Conservation (phyloP, 1,140 invertebrate species). For the Cydia pomonella region DNA sequence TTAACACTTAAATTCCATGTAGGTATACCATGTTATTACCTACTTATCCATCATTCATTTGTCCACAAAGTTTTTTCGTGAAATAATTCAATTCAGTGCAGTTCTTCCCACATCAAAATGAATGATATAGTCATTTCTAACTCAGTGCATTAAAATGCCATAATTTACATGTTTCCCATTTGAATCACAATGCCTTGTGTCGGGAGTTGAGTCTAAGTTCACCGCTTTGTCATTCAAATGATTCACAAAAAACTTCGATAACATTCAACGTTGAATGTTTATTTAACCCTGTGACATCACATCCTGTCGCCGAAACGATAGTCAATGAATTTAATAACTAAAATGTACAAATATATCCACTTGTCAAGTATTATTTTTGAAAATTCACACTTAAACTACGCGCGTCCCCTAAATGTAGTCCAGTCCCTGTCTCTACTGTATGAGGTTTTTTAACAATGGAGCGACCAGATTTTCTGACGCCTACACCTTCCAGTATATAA, state of each 20-base stretch:
- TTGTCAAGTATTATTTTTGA: background rate
- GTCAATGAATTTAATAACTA: background rate
- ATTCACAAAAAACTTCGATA: slow-evolving; percentile 29
- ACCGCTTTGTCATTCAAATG: slow-evolving; percentile 36
- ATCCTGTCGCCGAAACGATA: slow-evolving; percentile 18
- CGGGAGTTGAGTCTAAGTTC: slow-evolving; percentile 17
- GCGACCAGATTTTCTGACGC: too few relatives aligned
- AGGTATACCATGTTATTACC: background rate
- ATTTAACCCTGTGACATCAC: slow-evolving; percentile 29
- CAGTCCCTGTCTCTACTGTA: too few relatives aligned
- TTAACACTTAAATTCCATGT: background rate
- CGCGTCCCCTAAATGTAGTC: too few relatives aligned
- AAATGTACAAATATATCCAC: background rate
- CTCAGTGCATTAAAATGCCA: slow-evolving; percentile 19
- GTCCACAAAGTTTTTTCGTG: background rate
- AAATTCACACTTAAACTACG: too few relatives aligned
- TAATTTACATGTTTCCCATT: slow-evolving; percentile 32
- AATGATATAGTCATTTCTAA: slow-evolving; percentile 18
- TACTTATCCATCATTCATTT: background rate
- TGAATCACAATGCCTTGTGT: slow-evolving; percentile 27
- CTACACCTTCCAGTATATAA: too few relatives aligned
- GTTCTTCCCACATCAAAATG: slow-evolving; percentile 6
- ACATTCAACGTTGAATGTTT: slow-evolving; percentile 9
- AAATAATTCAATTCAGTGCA: slow-evolving; percentile 4
- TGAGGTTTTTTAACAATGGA: too few relatives aligned